Conservation (phyloP, 2,113 vertebrate genomes). For the Puffinus mauretanicus region DNA sequence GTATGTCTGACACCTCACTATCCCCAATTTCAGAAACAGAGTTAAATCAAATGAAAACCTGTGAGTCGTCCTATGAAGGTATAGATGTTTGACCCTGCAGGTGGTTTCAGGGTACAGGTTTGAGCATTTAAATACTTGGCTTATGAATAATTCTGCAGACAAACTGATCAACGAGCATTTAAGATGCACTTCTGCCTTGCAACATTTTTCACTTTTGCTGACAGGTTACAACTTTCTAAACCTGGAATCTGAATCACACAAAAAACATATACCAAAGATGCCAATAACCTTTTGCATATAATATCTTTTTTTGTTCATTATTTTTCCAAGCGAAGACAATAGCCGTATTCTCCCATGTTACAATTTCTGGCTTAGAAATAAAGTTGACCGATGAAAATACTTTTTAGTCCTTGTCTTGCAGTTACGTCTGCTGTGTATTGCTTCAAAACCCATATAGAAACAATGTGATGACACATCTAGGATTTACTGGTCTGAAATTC, state of each 20-base stretch:
- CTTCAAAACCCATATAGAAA: neutral
- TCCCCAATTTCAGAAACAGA: neutral
- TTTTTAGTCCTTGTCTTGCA: neutral
- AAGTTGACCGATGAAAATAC: neutral
- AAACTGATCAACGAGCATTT: accelerated
- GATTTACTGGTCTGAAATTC: neutral
- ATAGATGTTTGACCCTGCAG: neutral
- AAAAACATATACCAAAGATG: neutral
- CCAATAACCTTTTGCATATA: neutral
- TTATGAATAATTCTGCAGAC: neutral
- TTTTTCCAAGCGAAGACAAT: neutral
- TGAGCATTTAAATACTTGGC: neutral
- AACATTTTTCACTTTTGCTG: neutral
- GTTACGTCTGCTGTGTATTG: neutral
- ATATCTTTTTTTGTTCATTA: neutral
- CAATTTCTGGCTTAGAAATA: neutral
- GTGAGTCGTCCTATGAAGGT: neutral
- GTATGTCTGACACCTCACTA: neutral
- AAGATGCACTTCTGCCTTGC: neutral
- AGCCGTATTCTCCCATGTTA: neutral
- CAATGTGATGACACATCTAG: neutral
- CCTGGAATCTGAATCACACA: neutral
- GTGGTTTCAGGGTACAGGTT: neutral
- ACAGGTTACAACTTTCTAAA: neutral
- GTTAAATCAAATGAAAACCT: neutral